phyloP scores from a whole-genome alignment of 92 coral and sea anemone species.

The Virgularia gustaviana region DNA sequence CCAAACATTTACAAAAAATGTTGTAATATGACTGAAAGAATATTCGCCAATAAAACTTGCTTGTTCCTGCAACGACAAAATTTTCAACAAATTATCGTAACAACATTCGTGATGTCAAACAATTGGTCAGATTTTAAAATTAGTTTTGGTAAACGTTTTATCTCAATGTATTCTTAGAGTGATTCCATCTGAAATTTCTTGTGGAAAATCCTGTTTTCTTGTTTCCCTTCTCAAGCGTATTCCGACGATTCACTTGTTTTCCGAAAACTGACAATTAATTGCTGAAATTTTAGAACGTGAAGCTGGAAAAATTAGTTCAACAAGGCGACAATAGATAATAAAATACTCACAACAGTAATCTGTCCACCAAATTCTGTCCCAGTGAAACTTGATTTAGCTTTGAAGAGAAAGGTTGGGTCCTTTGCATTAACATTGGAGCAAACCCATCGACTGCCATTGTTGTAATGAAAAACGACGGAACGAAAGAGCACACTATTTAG shows the following conservation, averaged over 20 bases:
- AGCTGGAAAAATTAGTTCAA: no score
- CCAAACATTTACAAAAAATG: slow-evolving; percentile 18
- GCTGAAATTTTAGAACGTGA: no score
- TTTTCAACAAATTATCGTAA: not conserved
- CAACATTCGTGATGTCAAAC: not conserved
- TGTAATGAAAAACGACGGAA: slow-evolving; percentile 78
- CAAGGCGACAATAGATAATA: no score
- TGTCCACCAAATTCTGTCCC: slow-evolving; percentile 72
- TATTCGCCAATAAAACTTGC: slow-evolving; percentile 22
- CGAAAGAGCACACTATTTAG: slow-evolving; percentile 75
- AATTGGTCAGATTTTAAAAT: no score
- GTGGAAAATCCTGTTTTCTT: no score
- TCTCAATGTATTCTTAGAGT: no score
- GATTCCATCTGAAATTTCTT: no score
- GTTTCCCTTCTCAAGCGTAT: no score
- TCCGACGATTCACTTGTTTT: no score
- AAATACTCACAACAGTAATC: slow-evolving; percentile 74
- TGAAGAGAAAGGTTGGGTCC: slow-evolving; percentile 43
- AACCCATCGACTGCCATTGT: slow-evolving; percentile 75
- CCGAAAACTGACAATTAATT: no score
- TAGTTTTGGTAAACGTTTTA: no score
- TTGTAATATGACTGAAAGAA: slow-evolving; percentile 22
- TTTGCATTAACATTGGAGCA: slow-evolving; percentile 65
- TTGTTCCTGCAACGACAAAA: slow-evolving; percentile 11
- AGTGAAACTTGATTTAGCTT: slow-evolving; percentile 49